Conservation (phyloP, 2,888 invertebrate species). For the Latrodectus elegans region DNA sequence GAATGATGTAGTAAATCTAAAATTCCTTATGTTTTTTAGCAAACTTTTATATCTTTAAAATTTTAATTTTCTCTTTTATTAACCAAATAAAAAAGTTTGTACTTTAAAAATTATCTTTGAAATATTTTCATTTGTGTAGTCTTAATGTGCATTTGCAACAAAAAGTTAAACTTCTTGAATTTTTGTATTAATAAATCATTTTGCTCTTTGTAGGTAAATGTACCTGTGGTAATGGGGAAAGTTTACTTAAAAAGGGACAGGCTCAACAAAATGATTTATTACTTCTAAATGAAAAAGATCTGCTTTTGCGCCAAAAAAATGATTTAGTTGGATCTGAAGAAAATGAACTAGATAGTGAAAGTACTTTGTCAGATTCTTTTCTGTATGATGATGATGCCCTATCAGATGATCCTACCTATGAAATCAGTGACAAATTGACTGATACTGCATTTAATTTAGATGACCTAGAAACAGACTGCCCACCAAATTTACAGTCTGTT, state of each 20-base stretch:
- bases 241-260: not conserved
- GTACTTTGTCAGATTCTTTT: too few species aligned
- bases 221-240: conserved; percentile 10
- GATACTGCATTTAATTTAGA: conserved; percentile 24
- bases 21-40: too few species aligned
- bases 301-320: conserved; percentile 12
- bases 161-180: too few species aligned
- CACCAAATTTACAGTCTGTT: conserved; percentile 32
- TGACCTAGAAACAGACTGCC: conserved; percentile 26
- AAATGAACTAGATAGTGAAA: conserved; percentile 34
- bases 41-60: too few species aligned
- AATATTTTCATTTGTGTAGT: too few species aligned
- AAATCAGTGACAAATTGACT: conserved; percentile 9
- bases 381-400: conserved; percentile 38
- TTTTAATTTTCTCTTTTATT: too few species aligned
- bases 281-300: conserved; percentile 6
- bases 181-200: not conserved
- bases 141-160: too few species aligned
- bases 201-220: conserved; percentile 1
- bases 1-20: too few species aligned
- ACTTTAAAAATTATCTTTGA: too few species aligned
- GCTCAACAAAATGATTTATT: not conserved
- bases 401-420: conserved; percentile 31
- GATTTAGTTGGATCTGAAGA: conserved; percentile 25
- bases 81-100: too few species aligned